Base-by-base conservation (phyloP, 1,140 invertebrate genomes). In the Araneus ventricosus region DNA sequence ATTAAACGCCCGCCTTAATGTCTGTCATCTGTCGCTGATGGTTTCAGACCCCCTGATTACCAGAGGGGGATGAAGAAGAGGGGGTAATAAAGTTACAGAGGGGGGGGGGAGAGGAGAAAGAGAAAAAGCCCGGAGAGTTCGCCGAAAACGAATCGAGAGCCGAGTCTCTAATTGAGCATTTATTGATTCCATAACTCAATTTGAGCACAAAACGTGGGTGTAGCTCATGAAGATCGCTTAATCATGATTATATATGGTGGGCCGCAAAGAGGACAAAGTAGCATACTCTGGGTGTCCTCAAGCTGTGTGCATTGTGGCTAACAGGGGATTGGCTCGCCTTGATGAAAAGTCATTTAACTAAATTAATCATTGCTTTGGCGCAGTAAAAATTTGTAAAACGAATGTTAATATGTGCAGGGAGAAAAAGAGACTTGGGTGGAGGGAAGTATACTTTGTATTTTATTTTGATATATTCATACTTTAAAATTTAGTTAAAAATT, bases 161-260 rank as follows among this genome's bases (percentile, higher is more conserved):
- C 22, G n/a, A 27, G 41, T 80, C 85, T 80, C 91, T 93, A 93
- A 93, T 93, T 93, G 91, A 93, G 91, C 91, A 88, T 93, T 93
- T 93, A 93, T 93, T 93, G 91, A 93, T 93, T 93, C 67, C 91
- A 88, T 93, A 93, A 93, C 91, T 93, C 91, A 93, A 93, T 93
- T 87, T 93, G 91, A 87, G 91, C 84, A 93, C 91, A 93, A 93
- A 79, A 85, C 91, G 91, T 87, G 91, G 91, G 91, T 93, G 91
- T 93, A 93, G 30, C 91, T 88, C 90, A 92, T 92, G 82, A 86
- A 70, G 80, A 88, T 70, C 82, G 61, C 63, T 93, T 93, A 87
- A 88, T 93, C 91, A 87, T 67, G 85, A 88, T 93, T 93, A 93
- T 75, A 24, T 24, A 91, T 84, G 41, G 82, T 14, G 30, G 61